These are phyloP conservation scores for Allobates femoralis DNA, from an alignment of 2,797 vertebrate genomes.

Conservation along the genomic window DNA sequence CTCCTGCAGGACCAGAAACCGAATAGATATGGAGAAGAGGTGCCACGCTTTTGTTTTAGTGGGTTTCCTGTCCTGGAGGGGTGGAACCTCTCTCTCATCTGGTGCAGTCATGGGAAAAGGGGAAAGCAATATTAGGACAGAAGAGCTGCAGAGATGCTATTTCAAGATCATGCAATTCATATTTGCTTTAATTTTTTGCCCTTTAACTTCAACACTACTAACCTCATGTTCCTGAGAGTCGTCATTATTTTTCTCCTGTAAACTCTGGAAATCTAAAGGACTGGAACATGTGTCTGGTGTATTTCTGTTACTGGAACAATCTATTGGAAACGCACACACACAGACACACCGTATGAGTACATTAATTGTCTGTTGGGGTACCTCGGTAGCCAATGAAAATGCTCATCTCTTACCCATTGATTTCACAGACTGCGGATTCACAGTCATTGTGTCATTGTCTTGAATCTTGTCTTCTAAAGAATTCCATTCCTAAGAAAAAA, in stretches of 20 bases:
- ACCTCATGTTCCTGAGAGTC: not conserved
- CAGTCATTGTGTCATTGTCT: not conserved
- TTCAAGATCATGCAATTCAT: not conserved
- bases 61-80: too few relatives aligned
- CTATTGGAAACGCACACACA: not conserved
- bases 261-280: not conserved
- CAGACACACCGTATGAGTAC: not conserved
- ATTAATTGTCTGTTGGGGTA: not conserved
- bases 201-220: not conserved
- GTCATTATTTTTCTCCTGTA: not conserved
- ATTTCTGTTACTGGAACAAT: not conserved
- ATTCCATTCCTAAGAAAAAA: not conserved
- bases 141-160: not conserved
- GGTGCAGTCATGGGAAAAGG: too few relatives aligned
- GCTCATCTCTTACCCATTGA: not conserved
- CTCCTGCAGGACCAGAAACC: too few relatives aligned
- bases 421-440: not conserved
- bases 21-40: too few relatives aligned
- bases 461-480: not conserved
- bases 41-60: too few relatives aligned
- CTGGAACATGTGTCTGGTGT: not conserved
- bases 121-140: not conserved
- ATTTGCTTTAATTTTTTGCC: not conserved
- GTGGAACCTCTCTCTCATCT: too few relatives aligned
- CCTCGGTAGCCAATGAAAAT: not conserved